Base-by-base conservation (phyloP, 2,113 vertebrate species). In the Athene cunicularia region DNA sequence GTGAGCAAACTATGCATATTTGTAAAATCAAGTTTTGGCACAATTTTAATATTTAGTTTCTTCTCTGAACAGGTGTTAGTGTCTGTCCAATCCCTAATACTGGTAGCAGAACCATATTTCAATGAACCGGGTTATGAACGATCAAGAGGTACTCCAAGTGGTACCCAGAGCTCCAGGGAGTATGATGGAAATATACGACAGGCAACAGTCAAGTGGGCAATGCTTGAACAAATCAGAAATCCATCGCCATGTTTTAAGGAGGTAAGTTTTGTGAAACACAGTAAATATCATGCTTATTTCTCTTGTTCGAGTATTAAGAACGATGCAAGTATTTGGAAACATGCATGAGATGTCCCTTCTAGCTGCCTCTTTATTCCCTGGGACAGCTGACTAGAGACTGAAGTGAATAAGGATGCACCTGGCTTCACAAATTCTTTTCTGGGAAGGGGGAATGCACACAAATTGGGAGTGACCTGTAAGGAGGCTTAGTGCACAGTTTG, bases 181-280 rank as follows among this genome's bases (percentile, higher is more conserved):
- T 99, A 99, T 0, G 99, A 99, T 37, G 99, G 99, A 35, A 99
- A 99, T 96, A 99, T 99, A 93, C 98, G 99, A 22, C 99, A 99
- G 97, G 99, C 99, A 84, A 99, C 99, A 0, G 99, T 99, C 95
- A 99, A 99, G 95, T 99, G 99, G 99, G 99, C 99, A 91, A 99
- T 99, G 99, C 98, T 99, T 80, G 99, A 99, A 83, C 99, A 99
- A 98, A 99, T 99, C 97, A 98, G 99, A 96, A 99, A 99, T 90
- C 99, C 99, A 35, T 99, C 99, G 0, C 99, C 99, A 0, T 99
- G 99, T 97, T 99, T 99, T 98, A 99, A 99, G 98, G 99, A 99
- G 99, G 99, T 99, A 97, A 53, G 97, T 96, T 91, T 63, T 94
- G 26, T 73, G 50, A 87, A 88, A 74, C 3, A 12, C 84, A 27